phyloP scores from a whole-genome alignment of 2,113 vertebrate genomes.

The Picathartes gymnocephalus region DNA sequence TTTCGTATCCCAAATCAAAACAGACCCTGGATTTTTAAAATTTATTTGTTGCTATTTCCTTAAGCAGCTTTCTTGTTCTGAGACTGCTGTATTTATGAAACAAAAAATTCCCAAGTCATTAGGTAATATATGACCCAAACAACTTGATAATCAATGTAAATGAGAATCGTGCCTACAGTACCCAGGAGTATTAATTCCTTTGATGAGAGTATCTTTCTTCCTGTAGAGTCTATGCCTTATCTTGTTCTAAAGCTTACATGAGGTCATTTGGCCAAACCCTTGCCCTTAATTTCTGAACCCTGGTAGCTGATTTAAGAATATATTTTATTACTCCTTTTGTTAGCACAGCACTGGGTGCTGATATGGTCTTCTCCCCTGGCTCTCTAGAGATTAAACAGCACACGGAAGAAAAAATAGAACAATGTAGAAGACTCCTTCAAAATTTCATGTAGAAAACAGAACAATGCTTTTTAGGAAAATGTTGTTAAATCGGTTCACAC shows the following conservation, averaged over 20 bases:
- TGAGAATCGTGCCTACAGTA: background rate
- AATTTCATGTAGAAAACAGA: background rate
- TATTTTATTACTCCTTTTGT: constrained; percentile 31
- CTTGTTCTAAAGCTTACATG: background rate
- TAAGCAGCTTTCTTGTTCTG: background rate
- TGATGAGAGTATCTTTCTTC: background rate
- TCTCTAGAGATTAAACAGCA: constrained; percentile 16
- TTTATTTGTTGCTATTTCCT: background rate
- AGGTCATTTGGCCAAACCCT: constrained; percentile 24
- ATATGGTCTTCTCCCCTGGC: background rate
- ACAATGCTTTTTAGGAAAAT: background rate
- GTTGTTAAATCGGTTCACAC: background rate
- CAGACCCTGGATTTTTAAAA: background rate
- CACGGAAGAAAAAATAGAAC: constrained; percentile 3
- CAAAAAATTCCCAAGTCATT: background rate
- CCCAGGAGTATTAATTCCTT: background rate
- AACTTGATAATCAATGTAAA: background rate
- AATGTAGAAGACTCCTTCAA: background rate
- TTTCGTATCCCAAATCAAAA: background rate
- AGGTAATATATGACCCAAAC: background rate
- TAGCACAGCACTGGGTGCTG: constrained; percentile 6
- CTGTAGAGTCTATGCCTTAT: background rate
- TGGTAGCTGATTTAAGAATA: constrained; percentile 50
- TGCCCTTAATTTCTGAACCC: constrained; percentile 42
- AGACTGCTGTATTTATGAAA: background rate